Conservation (phyloP, 2,888 invertebrate species). For the Archips xylosteana region DNA sequence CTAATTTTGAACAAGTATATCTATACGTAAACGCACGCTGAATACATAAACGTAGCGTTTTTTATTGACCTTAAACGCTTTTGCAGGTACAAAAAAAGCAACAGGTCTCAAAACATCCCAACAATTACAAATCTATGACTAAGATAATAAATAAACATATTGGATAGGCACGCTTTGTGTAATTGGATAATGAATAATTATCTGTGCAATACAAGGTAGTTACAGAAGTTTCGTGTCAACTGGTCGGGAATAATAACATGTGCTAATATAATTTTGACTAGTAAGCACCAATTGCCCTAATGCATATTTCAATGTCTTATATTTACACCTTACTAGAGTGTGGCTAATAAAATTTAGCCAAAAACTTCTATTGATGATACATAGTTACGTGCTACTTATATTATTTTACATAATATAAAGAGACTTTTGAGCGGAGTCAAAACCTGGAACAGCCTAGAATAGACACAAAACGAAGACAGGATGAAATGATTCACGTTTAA, state of each 20-base stretch:
- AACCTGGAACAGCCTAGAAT: conserved; percentile 35
- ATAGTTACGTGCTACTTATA: conserved; percentile 40
- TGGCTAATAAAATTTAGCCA: conserved; percentile 81
- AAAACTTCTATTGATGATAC: conserved; percentile 56
- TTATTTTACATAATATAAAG: conserved; percentile 43
- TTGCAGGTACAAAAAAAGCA: conserved; percentile 13
- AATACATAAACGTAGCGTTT: background rate
- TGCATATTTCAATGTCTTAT: conserved; percentile 53
- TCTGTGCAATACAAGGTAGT: conserved; percentile 17
- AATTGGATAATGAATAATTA: conserved; percentile 7
- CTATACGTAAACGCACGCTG: conserved; percentile 1
- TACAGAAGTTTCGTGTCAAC: conserved; percentile 21
- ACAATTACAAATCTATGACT: conserved; percentile 20
- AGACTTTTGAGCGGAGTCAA: conserved; percentile 53
- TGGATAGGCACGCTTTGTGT: conserved; percentile 15
- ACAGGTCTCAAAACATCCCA: conserved; percentile 17
- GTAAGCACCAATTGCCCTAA: conserved; percentile 84
- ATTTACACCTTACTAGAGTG: conserved; percentile 50
- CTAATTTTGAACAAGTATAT: background rate
- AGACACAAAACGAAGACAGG: background rate
- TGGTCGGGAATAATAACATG: conserved; percentile 48
- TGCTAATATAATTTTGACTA: conserved; percentile 85
- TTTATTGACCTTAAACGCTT: background rate
- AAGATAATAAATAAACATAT: conserved; percentile 38
- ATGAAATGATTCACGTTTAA: too few species aligned